Evolutionary conservation across 2,888 invertebrate genomes (phyloP).

Genomic region (Euzophera pinguis): DNA sequence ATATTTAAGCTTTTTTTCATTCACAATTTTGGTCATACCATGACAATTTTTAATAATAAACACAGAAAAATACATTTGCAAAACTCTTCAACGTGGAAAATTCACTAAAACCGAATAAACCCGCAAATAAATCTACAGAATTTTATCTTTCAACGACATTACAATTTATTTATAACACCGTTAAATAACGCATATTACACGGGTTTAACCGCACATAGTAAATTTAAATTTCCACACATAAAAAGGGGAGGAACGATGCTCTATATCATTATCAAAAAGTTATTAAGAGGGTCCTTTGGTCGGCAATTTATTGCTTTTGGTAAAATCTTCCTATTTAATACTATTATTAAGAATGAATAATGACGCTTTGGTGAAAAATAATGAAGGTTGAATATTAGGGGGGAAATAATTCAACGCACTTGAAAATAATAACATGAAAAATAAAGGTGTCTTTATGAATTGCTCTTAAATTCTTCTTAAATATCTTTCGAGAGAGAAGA

Average conservation of each 20-base stretch:
- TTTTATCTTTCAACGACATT: conserved; percentile 11
- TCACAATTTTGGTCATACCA: too few relatives aligned
- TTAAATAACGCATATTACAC: conserved; percentile 42
- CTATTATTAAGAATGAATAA: conserved; percentile 7
- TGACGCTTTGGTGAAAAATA: conserved; percentile 3
- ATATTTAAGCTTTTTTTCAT: too few relatives aligned
- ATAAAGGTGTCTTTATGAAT: neutral
- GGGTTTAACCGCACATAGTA: conserved; percentile 29
- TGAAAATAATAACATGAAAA: neutral
- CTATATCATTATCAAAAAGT: conserved; percentile 54
- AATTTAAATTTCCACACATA: conserved; percentile 44
- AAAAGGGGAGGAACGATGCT: conserved; percentile 32
- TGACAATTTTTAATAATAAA: too few relatives aligned
- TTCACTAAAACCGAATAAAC: neutral
- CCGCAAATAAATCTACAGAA: conserved; percentile 2
- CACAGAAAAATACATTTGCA: too few relatives aligned
- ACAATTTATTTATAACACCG: conserved; percentile 27
- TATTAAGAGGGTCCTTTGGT: conserved; percentile 36
- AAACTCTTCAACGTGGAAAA: neutral
- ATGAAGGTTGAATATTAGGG: conserved; percentile 4
- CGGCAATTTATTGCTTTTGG: conserved; percentile 33
- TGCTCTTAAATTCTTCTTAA: neutral
- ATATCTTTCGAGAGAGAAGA: too few relatives aligned
- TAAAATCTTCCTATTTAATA: conserved; percentile 12
- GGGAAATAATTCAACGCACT: neutral